Base-by-base conservation (phyloP, 2,113 vertebrate species). In the Grantiella picta region DNA sequence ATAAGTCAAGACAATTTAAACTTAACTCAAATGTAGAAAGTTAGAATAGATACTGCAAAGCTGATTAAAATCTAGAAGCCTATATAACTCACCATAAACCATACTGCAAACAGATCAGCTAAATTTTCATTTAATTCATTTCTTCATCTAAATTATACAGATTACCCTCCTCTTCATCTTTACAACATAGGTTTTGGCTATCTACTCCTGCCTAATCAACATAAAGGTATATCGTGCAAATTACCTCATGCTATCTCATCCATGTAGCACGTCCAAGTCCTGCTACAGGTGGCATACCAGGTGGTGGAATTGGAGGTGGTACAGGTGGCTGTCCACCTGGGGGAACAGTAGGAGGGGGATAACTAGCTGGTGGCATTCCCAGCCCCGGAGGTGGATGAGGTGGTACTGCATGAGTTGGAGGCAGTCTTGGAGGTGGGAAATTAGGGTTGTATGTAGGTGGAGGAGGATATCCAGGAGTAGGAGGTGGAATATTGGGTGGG, bases 321-420 rank as follows among this genome's bases (percentile, higher is more conserved):
- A 99, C 99, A 21, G 99, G 99, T 3, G 99, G 97, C 95, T 99
- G 99, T n/a, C 98, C 99, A 28, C 98, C 99, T 8, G 99, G 99
- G 50, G 98, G 99, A 1, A 99, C 98, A 10, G 98, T 97, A 0
- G 99, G 99, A 7, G 99, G 99, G 5, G 99, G 99, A 89, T 99
- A 99, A 73, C 97, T 98, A 21, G 98, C 94, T 4, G 99, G 99
- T 2, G 99, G 99, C 64, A 99, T 98, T 40, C 98, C 98, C 91
- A 99, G 97, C 22, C 98, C 99, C 5, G 98, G 99, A 86, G 99
- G 99, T 38, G 96, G 96, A 65, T 98, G 98, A 73, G 97, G 98
- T 11, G 98, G 98, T 15, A 98, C 98, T 25, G 97, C 98, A 28
- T 99, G 99, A 35, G 98, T 97, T 1, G 98, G 99, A 18, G 99